Evolutionary conservation across 2,113 vertebrate species (phyloP), one percentile per base, ranked within the genome.

Genomic region (Tenrec ecaudatus): DNA sequence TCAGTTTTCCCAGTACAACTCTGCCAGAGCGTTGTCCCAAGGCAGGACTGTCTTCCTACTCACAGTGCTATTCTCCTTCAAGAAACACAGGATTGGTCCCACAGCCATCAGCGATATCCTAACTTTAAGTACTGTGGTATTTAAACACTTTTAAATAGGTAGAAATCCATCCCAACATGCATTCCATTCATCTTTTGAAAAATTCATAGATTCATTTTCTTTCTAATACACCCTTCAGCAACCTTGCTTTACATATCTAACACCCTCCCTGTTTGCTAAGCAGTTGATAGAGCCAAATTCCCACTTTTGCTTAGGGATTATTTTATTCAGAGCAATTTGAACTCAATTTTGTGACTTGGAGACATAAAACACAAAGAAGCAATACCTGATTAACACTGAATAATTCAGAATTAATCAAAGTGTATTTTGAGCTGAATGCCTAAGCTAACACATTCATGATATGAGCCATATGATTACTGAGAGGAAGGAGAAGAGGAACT

Each of bases 371-470:
- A 89, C 89, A 86, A 62, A 89, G 64, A 88, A 89, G 91, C 25
- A 47, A 60, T 79, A 95, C 82, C 78, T 91, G 82, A 95, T 96
- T 88, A 92, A 78, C 0, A 0, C 85, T 93, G 91, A 96, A 96
- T 97, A 95, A 95, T 90, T 95, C 90, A 88, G 85, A 95, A 96
- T 89, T 93, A 96, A 88, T 96, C 94, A 83, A 76, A 66, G 78
- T 78, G 9, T 93, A 96, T 96, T 97, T 96, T 96, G 89, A 95
- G 92, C 88, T 77, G 69, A 89, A 82, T 88, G 87, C 27, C 88
- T 93, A 77, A 92, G 82, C 85, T 64, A 89, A 94, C 92, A 85
- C 78, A 64, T 88, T 91, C 71, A 78, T 71, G 95, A 82, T 75
- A 66, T 60, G 75, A 95, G 62, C 80, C 91, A 58, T 68, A 62